Percentiles rank a stretch among this genome's conserved stretches.
phyloP scores from a whole-genome alignment of 2,888 invertebrate genomes.

The Pammene fasciana region DNA sequence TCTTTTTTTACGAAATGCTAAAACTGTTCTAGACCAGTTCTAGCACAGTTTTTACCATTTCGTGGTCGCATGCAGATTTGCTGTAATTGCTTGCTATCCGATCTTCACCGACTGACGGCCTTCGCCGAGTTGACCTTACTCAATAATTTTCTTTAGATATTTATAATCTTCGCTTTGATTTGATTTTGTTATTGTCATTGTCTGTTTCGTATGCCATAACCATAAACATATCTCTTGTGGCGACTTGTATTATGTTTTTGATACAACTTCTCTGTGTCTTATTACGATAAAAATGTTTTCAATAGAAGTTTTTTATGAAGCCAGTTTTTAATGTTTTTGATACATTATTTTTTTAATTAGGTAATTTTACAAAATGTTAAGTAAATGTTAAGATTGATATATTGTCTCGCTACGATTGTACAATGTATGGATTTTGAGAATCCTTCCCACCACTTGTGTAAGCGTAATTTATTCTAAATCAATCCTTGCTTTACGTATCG shows the following conservation, averaged over 20 bases:
- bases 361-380: slow-evolving; percentile 38
- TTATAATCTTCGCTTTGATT: too few species aligned
- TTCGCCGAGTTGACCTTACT: too few species aligned
- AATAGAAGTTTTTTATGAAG: slow-evolving; percentile 32
- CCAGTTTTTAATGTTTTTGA: slow-evolving; percentile 37
- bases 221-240: too few species aligned
- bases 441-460: slow-evolving; percentile 42
- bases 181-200: background rate
- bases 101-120: too few species aligned
- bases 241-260: too few species aligned
- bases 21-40: too few species aligned
- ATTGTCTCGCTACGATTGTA: slow-evolving; percentile 37
- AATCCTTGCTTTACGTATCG: slow-evolving; percentile 38
- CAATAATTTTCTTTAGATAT: too few species aligned
- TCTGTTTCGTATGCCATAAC: too few species aligned
- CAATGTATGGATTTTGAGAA: slow-evolving; percentile 38
- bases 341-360: slow-evolving; percentile 37
- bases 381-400: slow-evolving; percentile 33
- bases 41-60: too few species aligned
- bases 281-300: slow-evolving; percentile 18
- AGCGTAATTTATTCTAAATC: slow-evolving; percentile 41
- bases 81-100: too few species aligned
- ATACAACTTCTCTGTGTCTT: background rate
- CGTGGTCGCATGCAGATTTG: too few species aligned
- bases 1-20: too few species aligned